Base-by-base conservation (phyloP, 2,888 invertebrate genomes). In the Acanthosoma haemorrhoidale region DNA sequence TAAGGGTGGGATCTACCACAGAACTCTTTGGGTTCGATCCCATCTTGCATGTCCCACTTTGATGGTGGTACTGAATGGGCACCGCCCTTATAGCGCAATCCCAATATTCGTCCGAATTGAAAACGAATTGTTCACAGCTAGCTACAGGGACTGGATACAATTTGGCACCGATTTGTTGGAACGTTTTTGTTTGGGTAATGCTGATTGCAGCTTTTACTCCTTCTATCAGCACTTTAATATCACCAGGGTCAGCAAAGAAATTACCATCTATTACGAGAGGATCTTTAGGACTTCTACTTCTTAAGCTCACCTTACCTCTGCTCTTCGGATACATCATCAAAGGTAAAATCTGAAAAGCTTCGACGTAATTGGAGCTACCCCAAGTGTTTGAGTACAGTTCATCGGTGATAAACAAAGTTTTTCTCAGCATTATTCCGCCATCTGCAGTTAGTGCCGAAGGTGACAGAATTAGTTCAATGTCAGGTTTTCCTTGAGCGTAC, bases 261-360 rank as follows among this genome's bases (percentile, higher is more conserved):
- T 95, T 94, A 0, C 92, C 87, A 61, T 91, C 84, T 77, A 96
- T 87, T 68, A 84, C 80, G 0, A 96, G 96, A 80, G 88, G 87
- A 67, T 89, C 87, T 25, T 85, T 81, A 0, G 93, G 92, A 81
- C 91, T 87, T 0, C 82, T 80, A 68, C 88, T 88, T 29, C 51
- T 51, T n/a, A 51, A 13, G 60, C 79, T 84, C 60, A 92, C 83
- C 58, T 89, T 82, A 0, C 92, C 92, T 15, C 86, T 83, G 76
- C 92, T 92, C 69, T 86, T 86, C 0, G 92, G 92, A 16, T 88
- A 83, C 77, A 92, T 81, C 32, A 92, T 80, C 21, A 92, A 85
- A 0, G 91, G 89, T 69, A 89, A 88, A 69, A 93, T 82, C 4
- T 87, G 84, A 78, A 91, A 89, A 0, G 86, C 84, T 25, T 86